Base-by-base conservation (phyloP, 2,888 invertebrate genomes). In the Glaucopsyche alexis region DNA sequence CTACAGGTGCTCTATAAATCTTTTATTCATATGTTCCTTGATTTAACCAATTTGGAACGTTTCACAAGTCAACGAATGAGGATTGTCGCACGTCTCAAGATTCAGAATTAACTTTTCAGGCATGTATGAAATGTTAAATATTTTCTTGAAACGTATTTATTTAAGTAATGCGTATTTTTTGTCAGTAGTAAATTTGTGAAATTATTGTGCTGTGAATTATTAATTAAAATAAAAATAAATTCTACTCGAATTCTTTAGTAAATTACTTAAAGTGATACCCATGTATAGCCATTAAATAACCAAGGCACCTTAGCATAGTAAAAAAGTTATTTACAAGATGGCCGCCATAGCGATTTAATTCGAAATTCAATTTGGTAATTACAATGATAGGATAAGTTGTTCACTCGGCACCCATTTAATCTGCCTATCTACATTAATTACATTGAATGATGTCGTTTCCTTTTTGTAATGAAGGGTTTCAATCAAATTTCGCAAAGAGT, bases 381-480 rank as follows among this genome's bases (percentile, higher is more conserved):
- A 19, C 16, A 55, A 55, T 55, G 19, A 19, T 50, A 42, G 6
- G 7, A n/a, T 8, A 52, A 4, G 55, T 55, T 55, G 55, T 16
- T 19, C 55, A 55, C 55, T 9, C 55, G 55, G 55, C 55, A n/a
- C 55, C 16, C 3, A 55, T 55, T 55, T 16, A 55, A 19, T 19
- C 11, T 19, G 55, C 55, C 55, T n/a, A n/a, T n/a, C n/a, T 16
- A 55, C 8, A 55, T 19, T 55, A 55, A 55, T 55, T 55, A 55
- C 52, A 16, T 19, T 6, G 55, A 55, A 19, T 55, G 55, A 19
- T 19, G 19, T 55, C 19, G 9, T 19, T 55, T 55, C 8, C 55
- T 55, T 55, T 55, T 55, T 55, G 11, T 55, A 55, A 55, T 55
- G 19, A 55, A 55, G 55, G 55, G 55, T 55, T 55, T 55, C 55